phyloP scores from a whole-genome alignment of 2,113 vertebrate species.

The Callipepla squamata region DNA sequence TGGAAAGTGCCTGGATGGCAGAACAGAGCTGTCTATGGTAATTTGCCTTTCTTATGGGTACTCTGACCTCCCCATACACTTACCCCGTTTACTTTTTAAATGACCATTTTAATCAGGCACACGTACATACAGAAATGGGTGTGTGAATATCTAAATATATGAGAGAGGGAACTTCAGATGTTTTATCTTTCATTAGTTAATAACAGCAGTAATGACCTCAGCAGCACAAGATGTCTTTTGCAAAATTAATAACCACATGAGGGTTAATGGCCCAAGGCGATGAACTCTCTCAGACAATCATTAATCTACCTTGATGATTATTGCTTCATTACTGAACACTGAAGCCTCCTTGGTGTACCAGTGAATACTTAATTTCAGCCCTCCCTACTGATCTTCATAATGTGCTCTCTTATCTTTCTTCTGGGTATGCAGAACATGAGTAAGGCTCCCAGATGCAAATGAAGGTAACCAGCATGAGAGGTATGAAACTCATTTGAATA shows the following conservation, averaged over 20 bases:
- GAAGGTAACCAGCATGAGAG: not conserved
- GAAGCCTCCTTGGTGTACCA: conserved; percentile 51
- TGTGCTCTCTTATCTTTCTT: conserved; percentile 14
- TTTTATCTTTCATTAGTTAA: conserved; percentile 65
- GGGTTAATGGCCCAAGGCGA: conserved; percentile 75
- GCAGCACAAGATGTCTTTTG: conserved; percentile 67
- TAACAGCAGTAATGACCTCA: conserved; percentile 74
- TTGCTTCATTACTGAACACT: conserved; percentile 67
- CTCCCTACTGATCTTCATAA: not conserved
- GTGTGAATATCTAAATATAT: conserved; percentile 28
- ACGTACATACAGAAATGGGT: not conserved
- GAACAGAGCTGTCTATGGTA: not conserved
- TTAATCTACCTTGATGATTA: conserved; percentile 79
- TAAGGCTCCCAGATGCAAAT: conserved; percentile 20
- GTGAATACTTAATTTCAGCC: conserved; percentile 34
- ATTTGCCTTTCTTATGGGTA: not conserved
- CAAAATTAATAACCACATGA: conserved; percentile 76
- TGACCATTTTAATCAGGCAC: conserved; percentile 16
- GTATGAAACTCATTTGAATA: not conserved
- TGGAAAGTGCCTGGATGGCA: not conserved
- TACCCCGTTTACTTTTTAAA: conserved; percentile 31
- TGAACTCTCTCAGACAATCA: conserved; percentile 70
- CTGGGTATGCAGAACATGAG: not conserved
- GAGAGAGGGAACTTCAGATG: conserved; percentile 39
- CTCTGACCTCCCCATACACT: conserved; percentile 28